Percentiles rank a stretch among this genome's conserved stretches.
Evolutionary conservation across 2,113 vertebrate species (phyloP).

Genomic region (Ceuthmochares aereus): DNA sequence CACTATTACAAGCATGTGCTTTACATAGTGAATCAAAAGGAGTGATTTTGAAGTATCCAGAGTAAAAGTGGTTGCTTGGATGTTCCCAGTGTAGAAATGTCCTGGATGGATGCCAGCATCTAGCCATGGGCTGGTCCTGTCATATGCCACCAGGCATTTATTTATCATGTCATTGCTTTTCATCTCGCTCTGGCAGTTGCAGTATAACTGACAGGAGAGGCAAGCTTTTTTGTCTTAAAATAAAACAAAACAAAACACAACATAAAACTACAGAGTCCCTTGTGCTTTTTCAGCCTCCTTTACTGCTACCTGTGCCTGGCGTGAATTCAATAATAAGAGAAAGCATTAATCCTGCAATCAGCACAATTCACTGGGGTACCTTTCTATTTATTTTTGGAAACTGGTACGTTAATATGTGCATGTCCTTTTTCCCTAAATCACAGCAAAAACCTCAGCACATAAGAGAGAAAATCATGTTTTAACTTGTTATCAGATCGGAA

Average conservation of each 20-base stretch:
- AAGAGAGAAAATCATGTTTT: neutral
- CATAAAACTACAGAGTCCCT: neutral
- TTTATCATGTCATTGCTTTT: neutral
- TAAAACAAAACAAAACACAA: neutral
- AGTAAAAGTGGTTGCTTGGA: neutral
- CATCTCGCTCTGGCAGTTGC: neutral
- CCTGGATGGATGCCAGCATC: neutral
- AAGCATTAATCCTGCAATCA: neutral
- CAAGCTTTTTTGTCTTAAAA: neutral
- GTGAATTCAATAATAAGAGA: neutral
- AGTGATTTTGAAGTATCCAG: neutral
- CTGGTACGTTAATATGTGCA: neutral
- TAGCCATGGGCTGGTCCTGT: neutral
- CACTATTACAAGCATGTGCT: neutral
- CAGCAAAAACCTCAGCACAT: neutral
- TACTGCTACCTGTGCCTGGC: neutral
- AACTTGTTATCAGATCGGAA: neutral
- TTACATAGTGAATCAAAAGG: neutral
- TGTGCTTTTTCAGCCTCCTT: neutral
- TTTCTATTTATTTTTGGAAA: conserved; percentile 18
- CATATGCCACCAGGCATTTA: neutral
- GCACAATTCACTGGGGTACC: neutral
- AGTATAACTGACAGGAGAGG: neutral
- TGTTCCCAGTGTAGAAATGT: neutral
- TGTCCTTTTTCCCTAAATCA: neutral